Evolutionary conservation across 1,140 invertebrate genomes (phyloP), one percentile per base, ranked within the genome.

Genomic region (Drosophila setifemur): DNA sequence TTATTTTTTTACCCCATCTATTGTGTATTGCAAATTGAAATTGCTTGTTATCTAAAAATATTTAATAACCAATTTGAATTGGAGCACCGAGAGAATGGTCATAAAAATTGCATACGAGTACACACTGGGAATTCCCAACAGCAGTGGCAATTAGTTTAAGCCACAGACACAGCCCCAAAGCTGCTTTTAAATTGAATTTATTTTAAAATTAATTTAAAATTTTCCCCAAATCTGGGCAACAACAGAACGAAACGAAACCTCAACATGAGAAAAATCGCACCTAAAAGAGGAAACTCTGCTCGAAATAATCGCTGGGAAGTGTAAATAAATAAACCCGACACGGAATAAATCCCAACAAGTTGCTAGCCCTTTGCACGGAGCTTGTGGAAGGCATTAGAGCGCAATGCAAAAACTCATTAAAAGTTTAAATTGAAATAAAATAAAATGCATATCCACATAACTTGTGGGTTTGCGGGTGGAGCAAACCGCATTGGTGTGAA

Each of bases 391-490:
- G 63, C 73, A 78, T 78, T 73, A 67, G 64, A 43, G 50, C 40
- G 37, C 57, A 48, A 50, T 63, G 49, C 43, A 49, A 68, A 83
- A 83, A 83, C 79, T 85, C 74, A 83, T 83, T 83, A 85, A 85
- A 83, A 83, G 64, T 83, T 85, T 85, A 79, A 83, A 83, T 83
- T 85, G 79, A 85, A 83, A 83, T 79, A 63, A 85, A 85, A 85
- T 85, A 74, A 74, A 73, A 71, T 71, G 55, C 79, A 78, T 55
- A 79, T 39, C 61, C 39, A 42, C 54, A 48, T 35, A 39, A 39
- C 23, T 39, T n/a, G 12, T 40, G 37, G n/a, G n/a, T n/a, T n/a
- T n/a, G 48, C 9, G 7, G 23, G 57, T n/a, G n/a, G n/a, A n/a
- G n/a, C n/a, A n/a, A n/a, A n/a, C n/a, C n/a, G n/a, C n/a, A n/a